Evolutionary conservation across 2,113 vertebrate genomes (phyloP).

Genomic region (Maccullochella peelii): DNA sequence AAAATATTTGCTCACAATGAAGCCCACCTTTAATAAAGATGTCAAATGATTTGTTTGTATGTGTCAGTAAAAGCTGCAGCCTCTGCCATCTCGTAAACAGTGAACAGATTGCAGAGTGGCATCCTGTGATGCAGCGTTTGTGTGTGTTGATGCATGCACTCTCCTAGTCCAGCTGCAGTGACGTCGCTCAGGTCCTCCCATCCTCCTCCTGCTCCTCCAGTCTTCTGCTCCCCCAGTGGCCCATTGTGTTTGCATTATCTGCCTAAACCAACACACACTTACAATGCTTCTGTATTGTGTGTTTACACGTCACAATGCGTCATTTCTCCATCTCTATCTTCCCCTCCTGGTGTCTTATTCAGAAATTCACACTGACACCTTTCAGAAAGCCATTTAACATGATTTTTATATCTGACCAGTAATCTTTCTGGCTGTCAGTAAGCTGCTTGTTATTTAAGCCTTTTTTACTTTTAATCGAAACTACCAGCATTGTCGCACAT

Average conservation of each 20-base stretch:
- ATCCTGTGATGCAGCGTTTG: conserved; percentile 16
- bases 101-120: conserved; percentile 2
- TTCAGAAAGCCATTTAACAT: not conserved
- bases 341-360: not conserved
- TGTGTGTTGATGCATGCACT: conserved; percentile 16
- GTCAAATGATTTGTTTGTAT: not conserved
- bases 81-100: not conserved
- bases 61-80: not conserved
- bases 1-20: not conserved
- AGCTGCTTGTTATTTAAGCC: not conserved
- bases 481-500: not conserved
- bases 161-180: conserved; percentile 51
- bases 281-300: conserved; percentile 33
- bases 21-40: not conserved
- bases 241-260: conserved; percentile 34
- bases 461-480: conserved; percentile 17
- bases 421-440: not conserved
- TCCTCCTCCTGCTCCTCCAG: conserved; percentile 1
- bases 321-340: conserved; percentile 1
- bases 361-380: not conserved
- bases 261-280: conserved; percentile 7
- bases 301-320: not conserved
- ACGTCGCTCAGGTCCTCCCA: conserved; percentile 41
- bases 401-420: not conserved
- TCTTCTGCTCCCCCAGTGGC: not conserved